A percentile compares a stretch with the other conserved stretches of the same genome.
Evolutionary conservation across 2,113 vertebrate species (phyloP).

Genomic region (Jacana jacana): DNA sequence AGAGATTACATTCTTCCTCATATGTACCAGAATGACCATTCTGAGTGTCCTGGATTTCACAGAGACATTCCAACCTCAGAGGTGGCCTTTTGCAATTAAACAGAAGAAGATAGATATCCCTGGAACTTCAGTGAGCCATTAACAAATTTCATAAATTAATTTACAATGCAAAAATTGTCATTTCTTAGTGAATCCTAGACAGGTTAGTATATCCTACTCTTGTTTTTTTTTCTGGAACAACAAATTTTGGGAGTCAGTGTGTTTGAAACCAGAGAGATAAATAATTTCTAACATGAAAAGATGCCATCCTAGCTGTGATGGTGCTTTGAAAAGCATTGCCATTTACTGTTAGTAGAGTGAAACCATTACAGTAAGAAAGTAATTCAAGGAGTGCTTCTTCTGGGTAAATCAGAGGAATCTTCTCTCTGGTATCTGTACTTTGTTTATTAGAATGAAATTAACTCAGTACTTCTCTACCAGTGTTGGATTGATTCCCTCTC

Average conservation of each 20-base stretch:
- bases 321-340: neutral
- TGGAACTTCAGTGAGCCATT: neutral
- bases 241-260: neutral
- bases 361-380: neutral
- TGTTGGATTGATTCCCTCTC: constrained; percentile 6
- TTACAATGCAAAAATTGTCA: neutral
- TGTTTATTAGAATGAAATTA: constrained; percentile 51
- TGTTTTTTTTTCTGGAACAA: neutral
- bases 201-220: neutral
- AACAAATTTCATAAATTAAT: neutral
- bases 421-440: neutral
- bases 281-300: neutral
- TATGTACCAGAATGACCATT: neutral
- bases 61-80: neutral
- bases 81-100: neutral
- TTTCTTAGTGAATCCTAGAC: neutral
- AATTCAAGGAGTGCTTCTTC: constrained; percentile 16
- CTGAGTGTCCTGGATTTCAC: neutral
- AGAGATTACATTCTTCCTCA: neutral
- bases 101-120: neutral
- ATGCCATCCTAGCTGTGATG: neutral
- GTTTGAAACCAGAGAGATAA: neutral
- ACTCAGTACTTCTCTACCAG: neutral
- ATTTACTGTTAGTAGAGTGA: neutral
- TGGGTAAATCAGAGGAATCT: neutral